Evolutionary conservation across 2,888 invertebrate species (phyloP).

Genomic region (Marasmarcha lunaedactyla): DNA sequence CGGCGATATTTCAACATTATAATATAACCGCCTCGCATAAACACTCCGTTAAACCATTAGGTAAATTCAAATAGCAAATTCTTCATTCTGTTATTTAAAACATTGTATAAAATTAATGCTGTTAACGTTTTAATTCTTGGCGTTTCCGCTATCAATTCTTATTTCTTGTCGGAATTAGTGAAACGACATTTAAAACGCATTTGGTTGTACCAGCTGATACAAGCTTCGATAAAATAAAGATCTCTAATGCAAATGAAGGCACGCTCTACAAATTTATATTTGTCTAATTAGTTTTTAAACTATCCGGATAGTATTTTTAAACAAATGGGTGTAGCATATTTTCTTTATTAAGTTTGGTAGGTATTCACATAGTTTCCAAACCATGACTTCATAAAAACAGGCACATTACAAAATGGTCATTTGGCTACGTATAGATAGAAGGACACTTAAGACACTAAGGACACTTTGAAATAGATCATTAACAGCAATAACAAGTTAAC

Average conservation of each 20-base stretch:
- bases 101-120: too few relatives aligned
- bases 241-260: conserved; percentile 24
- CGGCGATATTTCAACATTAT: conserved; percentile 21
- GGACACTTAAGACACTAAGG: not conserved
- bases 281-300: conserved; percentile 29
- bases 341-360: too few relatives aligned
- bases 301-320: conserved; percentile 5
- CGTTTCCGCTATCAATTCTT: too few relatives aligned
- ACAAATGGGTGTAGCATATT: too few relatives aligned
- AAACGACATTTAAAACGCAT: conserved; percentile 13
- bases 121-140: too few relatives aligned
- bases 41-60: conserved; percentile 27
- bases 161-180: not conserved
- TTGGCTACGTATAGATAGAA: not conserved
- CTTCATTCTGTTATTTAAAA: too few relatives aligned
- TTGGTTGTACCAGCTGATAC: conserved; percentile 14
- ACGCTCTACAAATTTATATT: conserved; percentile 39
- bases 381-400: not conserved
- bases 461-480: too few relatives aligned
- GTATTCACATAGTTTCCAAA: not conserved
- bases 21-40: conserved; percentile 34
- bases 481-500: too few relatives aligned
- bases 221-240: conserved; percentile 7
- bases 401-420: not conserved
- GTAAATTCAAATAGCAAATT: too few relatives aligned